A percentile compares a stretch with the other conserved stretches of the same genome.
phyloP scores from a whole-genome alignment of 2,113 vertebrate species.

The Ahaetulla prasina region DNA sequence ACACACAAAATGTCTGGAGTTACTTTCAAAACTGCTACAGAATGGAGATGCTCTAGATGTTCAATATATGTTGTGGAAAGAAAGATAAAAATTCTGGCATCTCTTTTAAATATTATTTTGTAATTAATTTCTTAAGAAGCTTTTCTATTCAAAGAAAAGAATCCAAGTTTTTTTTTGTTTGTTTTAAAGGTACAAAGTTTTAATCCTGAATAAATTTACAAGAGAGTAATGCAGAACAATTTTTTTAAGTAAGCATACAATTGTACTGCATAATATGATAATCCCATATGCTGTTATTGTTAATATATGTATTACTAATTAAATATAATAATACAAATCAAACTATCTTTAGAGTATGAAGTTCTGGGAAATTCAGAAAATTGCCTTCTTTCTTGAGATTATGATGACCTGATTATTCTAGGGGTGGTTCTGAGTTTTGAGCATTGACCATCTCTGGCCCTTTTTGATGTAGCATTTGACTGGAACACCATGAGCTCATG shows the following conservation, averaged over 20 bases:
- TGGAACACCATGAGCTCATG: not conserved
- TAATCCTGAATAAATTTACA: not conserved
- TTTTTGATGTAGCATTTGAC: not conserved
- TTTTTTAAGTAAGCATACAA: not conserved
- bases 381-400: not conserved
- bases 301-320: not conserved
- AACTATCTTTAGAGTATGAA: not conserved
- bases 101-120: not conserved
- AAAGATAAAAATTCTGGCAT: not conserved
- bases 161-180: not conserved
- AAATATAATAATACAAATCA: not conserved
- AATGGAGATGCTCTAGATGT: not conserved
- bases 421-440: not conserved
- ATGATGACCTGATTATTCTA: not conserved
- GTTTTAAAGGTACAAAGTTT: not conserved
- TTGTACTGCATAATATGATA: not conserved
- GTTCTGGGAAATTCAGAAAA: not conserved
- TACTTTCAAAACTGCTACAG: not conserved
- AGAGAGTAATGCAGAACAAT: not conserved
- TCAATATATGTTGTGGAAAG: not conserved
- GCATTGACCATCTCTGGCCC: not conserved
- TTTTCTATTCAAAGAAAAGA: not conserved
- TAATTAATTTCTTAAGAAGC: not conserved
- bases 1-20: not conserved
- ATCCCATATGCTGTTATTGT: not conserved